These are phyloP conservation scores for Drosophila birchii DNA, from an alignment of 2,888 invertebrate genomes.

Conservation along the genomic window DNA sequence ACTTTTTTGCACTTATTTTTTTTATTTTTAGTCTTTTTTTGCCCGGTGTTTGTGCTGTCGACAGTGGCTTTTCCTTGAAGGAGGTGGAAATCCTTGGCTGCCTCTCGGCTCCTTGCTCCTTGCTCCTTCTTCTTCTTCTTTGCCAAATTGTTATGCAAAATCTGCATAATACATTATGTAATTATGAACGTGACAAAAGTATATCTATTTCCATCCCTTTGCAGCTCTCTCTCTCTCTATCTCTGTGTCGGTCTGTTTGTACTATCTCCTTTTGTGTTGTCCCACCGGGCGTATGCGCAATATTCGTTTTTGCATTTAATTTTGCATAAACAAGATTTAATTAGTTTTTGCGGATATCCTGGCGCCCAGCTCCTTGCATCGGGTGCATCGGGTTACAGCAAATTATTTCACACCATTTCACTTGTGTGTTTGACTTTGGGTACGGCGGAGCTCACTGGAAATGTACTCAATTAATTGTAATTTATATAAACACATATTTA, in stretches of 20 bases:
- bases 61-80: constrained; percentile 28
- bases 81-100: constrained; percentile 16
- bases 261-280: constrained; percentile 2
- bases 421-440: constrained; percentile 49
- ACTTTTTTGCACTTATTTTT: constrained; percentile 55
- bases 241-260: background rate
- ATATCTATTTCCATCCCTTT: constrained; percentile 34
- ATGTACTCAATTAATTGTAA: constrained; percentile 72
- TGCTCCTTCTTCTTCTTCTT: constrained; percentile 23
- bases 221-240: too few relatives aligned
- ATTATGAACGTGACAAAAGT: constrained; percentile 77
- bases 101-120: background rate
- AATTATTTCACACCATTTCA: constrained; percentile 71
- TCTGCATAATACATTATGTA: constrained; percentile 78
- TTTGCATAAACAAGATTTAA: constrained; percentile 53
- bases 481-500: constrained; percentile 56
- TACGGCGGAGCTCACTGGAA: constrained; percentile 28
- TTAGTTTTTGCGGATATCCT: constrained; percentile 52
- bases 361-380: constrained; percentile 21
- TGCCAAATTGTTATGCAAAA: constrained; percentile 76
- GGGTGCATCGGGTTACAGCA: constrained; percentile 26
- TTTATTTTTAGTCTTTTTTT: constrained; percentile 36
- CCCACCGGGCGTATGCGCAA: constrained; percentile 56
- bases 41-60: constrained; percentile 46
- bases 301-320: constrained; percentile 45